Evolutionary conservation across 2,113 vertebrate species (phyloP), one percentile per base, ranked within the genome.

Genomic region (Halichoerus grypus): DNA sequence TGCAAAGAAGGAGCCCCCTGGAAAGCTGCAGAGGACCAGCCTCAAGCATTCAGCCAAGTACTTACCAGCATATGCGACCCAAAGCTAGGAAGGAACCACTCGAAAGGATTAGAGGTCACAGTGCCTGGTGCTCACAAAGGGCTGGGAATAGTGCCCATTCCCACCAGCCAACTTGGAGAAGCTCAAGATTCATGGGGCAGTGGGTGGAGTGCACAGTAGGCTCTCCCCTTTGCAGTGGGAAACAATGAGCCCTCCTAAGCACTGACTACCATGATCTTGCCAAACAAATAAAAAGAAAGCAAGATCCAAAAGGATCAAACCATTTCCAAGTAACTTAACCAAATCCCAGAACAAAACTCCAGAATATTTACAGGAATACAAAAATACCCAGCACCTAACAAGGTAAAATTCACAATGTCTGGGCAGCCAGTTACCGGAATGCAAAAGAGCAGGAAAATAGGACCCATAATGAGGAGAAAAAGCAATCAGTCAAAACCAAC

Each of bases 281-380:
- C 61, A 31, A 71, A 88, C 7, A 57, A 69, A 51, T 28, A 18
- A 57, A 88, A 36, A 79, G 16, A 76, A 76, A 24, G 39, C 39
- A 94, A 80, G 74, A 71, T 93, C 31, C 16, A 18, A 79, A 79
- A 79, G 49, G 76, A 79, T 22, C 49, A 79, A 51, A 77, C 74
- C 9, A 4, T 76, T 86, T 93, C n/a, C 53, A 81, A 93, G 49
- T 69, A 69, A 74, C 26, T 24, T 59, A 65, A 91, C 28, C 49
- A 57, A 94, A 95, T 90, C 28, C 85, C 51, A 90, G 49, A 89
- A 59, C 24, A 80, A 86, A 90, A 85, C 24, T 59, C 72, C 83
- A 85, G 63, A 86, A 69, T 81, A 96, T 69, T 59, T 89, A 80
- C 7, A 81, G 49, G 65, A 80, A 86, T 36, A 76, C 8, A 76